Evolutionary conservation across 2,888 invertebrate species (phyloP), one percentile per base, ranked within the genome.

Genomic region (Drosophila melanosoma): DNA sequence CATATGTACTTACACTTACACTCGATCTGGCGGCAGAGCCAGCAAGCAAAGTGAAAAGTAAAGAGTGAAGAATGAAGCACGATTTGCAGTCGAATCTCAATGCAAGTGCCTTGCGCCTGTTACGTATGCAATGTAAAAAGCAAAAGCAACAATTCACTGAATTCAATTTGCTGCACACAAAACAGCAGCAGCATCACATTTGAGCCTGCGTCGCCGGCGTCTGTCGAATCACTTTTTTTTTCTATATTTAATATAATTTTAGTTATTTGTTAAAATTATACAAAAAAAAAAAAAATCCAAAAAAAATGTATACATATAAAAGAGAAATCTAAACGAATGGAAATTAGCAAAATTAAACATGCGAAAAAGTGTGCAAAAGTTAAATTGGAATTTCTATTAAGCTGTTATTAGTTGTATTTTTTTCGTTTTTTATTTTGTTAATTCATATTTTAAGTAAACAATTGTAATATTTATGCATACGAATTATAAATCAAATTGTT

Each of bases 221-320:
- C 61, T 69, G 70, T 77, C 71, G 65, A 76, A 64, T 76, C 63
- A 48, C 53, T 69, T 75, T 71, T 80, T 80, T 71, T 81, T 83
- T 29, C 26, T 76, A 77, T 76, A 81, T 74, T 79, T 82, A 79
- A 85, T 76, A 67, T 78, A 87, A 83, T 81, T 85, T 85, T 89
- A 82, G 81, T 76, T 85, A 80, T 83, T 86, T 81, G 74, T 77
- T 79, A 73, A 74, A 79, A 36, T 29, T 23, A 65, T 48, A 60
- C 36, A 51, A 52, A 45, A 42, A 10, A 57, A 29, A n/a, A 40
- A 32, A 49, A 49, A 51, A 66, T 7, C 8, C 3, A 36, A 12
- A 20, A 1, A 12, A 1, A 11, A 2, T 1, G n/a, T 23, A 15
- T 15, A 45, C 15, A 45, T 15, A 45, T 23, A 23, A 23, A 40